Evolutionary conservation across 2,797 vertebrate species (phyloP).

Genomic region (Champsocephalus esox): DNA sequence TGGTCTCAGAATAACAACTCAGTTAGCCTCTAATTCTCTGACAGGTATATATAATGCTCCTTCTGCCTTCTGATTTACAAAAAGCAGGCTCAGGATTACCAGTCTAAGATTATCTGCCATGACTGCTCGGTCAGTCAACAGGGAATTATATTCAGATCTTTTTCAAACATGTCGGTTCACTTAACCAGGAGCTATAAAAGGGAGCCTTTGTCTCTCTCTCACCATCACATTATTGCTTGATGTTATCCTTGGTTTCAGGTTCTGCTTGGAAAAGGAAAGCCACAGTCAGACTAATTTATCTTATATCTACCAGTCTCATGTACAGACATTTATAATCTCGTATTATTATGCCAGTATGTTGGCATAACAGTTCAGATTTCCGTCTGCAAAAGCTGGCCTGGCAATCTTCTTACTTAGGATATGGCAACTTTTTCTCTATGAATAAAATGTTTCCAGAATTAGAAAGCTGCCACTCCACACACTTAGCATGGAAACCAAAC

Average conservation of each 20-base stretch:
- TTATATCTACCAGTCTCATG: constrained; percentile 38
- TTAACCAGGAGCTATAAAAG: constrained; percentile 50
- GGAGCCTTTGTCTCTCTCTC: constrained; percentile 33
- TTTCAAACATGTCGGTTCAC: constrained; percentile 54
- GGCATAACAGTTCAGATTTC: constrained; percentile 4
- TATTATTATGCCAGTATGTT: background rate
- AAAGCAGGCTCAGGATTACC: constrained; percentile 62
- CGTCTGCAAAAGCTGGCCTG: background rate
- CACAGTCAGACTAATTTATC: constrained; percentile 24
- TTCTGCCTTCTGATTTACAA: constrained; percentile 58
- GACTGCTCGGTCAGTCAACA: constrained; percentile 58
- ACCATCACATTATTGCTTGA: constrained; percentile 29
- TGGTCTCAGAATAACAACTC: constrained; percentile 28
- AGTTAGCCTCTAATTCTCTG: constrained; percentile 45
- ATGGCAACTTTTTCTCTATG: background rate
- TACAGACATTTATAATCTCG: constrained; percentile 40
- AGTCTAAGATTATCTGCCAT: constrained; percentile 48
- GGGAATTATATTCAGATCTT: constrained; percentile 29
- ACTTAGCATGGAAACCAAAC: constrained; percentile 13
- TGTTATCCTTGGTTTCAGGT: constrained; percentile 19
- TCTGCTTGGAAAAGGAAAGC: constrained; percentile 26
- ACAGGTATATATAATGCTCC: constrained; percentile 50
- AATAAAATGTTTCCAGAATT: constrained; percentile 8
- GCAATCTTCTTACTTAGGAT: background rate
- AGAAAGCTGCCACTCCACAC: background rate